phyloP scores from a whole-genome alignment of 1,140 invertebrate genomes.

The Procambarus virginalis region DNA sequence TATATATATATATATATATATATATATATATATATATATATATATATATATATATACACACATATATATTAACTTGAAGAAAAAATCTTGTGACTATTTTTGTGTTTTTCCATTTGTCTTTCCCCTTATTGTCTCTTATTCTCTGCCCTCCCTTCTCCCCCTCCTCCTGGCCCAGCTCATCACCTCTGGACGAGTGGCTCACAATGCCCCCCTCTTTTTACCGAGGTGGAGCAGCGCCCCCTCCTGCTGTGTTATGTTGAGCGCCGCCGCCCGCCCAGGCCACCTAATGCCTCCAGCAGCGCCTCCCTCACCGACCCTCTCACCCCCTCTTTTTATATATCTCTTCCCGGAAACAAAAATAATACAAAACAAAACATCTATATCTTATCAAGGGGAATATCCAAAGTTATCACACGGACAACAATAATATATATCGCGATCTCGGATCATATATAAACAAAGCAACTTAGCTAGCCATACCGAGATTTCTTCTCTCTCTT shows the following conservation, averaged over 20 bases:
- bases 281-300: slow-evolving; percentile 30
- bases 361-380: background rate
- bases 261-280: background rate
- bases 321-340: background rate
- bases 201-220: slow-evolving; percentile 20
- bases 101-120: slow-evolving; percentile 27
- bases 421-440: no score
- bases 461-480: background rate
- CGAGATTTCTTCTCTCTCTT: background rate
- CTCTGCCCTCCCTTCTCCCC: background rate
- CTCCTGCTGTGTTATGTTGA: slow-evolving; percentile 45
- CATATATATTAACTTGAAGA: background rate
- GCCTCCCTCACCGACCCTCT: no score
- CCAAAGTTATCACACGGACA: no score
- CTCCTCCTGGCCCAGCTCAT: slow-evolving; percentile 6
- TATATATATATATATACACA: background rate
- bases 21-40: slow-evolving; percentile 33
- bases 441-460: background rate
- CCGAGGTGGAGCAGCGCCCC: slow-evolving; percentile 10
- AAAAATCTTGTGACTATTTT: no score
- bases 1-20: slow-evolving; percentile 18
- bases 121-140: background rate
- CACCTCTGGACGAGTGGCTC: slow-evolving; percentile 33
- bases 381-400: background rate
- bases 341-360: background rate